Evolutionary conservation across 2,888 invertebrate species (phyloP).

Genomic region (Ormia ochracea): DNA sequence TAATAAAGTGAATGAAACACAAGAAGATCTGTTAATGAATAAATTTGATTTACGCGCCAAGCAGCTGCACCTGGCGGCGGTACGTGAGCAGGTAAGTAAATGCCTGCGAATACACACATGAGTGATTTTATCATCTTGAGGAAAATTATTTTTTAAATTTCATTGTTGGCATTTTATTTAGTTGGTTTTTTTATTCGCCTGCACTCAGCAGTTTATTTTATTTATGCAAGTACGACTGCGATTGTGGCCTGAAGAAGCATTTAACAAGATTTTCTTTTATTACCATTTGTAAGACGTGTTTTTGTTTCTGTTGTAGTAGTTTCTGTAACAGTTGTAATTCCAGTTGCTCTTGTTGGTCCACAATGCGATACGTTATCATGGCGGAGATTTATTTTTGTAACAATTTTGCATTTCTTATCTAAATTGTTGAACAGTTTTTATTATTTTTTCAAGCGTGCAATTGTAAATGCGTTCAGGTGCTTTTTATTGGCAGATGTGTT

Average conservation of each 20-base stretch:
- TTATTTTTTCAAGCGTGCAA: too few relatives aligned
- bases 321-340: too few relatives aligned
- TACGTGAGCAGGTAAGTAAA: slow-evolving; percentile 94
- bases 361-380: neutral
- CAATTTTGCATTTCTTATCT: too few relatives aligned
- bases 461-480: too few relatives aligned
- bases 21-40: slow-evolving; percentile 96
- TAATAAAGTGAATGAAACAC: slow-evolving; percentile 95
- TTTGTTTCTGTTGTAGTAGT: too few relatives aligned
- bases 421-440: too few relatives aligned
- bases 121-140: neutral
- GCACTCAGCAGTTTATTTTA: neutral
- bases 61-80: slow-evolving; percentile 91
- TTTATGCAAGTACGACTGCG: neutral
- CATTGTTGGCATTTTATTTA: slow-evolving; percentile 1
- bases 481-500: too few relatives aligned
- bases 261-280: slow-evolving; percentile 7
- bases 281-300: neutral
- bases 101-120: slow-evolving; percentile 48
- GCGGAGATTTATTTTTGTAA: too few relatives aligned
- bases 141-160: neutral
- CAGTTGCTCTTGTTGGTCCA: neutral
- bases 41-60: slow-evolving; percentile 94
- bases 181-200: neutral
- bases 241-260: slow-evolving; percentile 18